Base-by-base conservation (phyloP, 2,797 vertebrate species). In the Strix occidentalis region DNA sequence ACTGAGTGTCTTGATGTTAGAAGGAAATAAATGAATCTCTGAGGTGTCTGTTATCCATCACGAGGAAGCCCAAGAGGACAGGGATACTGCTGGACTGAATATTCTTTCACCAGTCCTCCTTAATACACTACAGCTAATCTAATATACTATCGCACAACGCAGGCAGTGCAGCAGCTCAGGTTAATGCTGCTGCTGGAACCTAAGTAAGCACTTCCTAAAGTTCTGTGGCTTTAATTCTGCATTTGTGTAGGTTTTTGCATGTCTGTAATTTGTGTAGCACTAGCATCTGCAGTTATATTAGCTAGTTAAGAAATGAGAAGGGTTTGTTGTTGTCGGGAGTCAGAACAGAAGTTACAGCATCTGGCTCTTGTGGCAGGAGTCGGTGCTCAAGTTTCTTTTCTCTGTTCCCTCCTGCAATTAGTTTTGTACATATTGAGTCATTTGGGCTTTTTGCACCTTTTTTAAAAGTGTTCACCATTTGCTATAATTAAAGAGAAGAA, bases 1-100 rank as follows among this genome's bases (percentile, higher is more conserved):
- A 25, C 54, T 37, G 66, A 74, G 64, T 46, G 48, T 45, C 77
- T 57, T 33, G 60, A 63, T 82, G 61, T 72, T 96, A 80, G 70
- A 84, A 83, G 46, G 65, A 85, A 77, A 87, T 35, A 94, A 86
- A 56, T 79, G 69, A 72, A 61, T 89, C 78, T 84, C 78, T 87
- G 51, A 70, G 71, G 56, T 90, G 68, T 90, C 84, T 89, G 51
- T 87, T 84, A 75, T 64, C 68, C 29, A 24, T 85, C 61, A 61
- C 24, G 41, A 89, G 57, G 78, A 66, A 72, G 37, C n/a, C 54
- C 77, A 74, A 31, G 53, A 84, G 89, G 48, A 61, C 20, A 43
- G 79, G 84, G 71, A 41, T 56, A 24, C 57, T 88, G 23, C 66
- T 79, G 58, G 70, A 39, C 31, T 65, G 28, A 86, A 54, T 64